Conservation (phyloP, 2,113 vertebrate genomes). For the Alosa alosa region DNA sequence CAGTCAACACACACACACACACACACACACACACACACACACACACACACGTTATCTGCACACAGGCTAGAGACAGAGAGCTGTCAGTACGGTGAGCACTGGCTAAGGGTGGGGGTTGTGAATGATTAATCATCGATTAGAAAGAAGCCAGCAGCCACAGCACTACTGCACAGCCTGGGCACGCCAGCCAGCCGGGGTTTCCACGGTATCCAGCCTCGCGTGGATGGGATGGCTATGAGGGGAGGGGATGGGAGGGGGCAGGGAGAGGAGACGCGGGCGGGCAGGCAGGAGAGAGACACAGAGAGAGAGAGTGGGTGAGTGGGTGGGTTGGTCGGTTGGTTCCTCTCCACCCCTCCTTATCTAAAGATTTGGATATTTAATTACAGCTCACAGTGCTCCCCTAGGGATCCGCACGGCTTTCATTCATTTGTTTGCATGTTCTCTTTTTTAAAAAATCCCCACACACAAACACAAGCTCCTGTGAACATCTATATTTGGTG, state of each 20-base stretch:
- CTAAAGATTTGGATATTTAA: slow-evolving; percentile 18
- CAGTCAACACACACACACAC: background rate
- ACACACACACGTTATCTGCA: background rate
- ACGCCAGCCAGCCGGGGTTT: background rate
- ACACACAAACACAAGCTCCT: background rate
- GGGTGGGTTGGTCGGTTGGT: background rate
- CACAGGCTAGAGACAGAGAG: background rate
- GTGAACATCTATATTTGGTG: background rate
- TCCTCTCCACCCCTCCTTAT: background rate
- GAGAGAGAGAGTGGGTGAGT: background rate
- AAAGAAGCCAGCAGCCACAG: background rate
- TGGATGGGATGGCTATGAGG: background rate
- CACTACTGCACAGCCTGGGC: background rate
- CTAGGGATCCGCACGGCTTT: background rate
- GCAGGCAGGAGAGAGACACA: background rate
- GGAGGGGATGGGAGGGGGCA: background rate
- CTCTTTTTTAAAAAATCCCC: background rate
- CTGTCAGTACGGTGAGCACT: background rate
- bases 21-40: background rate
- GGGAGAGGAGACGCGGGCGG: background rate
- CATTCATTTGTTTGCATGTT: background rate
- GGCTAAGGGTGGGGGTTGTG: slow-evolving; percentile 11
- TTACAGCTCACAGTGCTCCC: background rate
- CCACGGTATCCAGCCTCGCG: background rate
- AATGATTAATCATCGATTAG: slow-evolving; percentile 37